These are phyloP conservation scores for Brienomyrus brachyistius DNA, from an alignment of 2,113 vertebrate genomes.

Conservation along the genomic window DNA sequence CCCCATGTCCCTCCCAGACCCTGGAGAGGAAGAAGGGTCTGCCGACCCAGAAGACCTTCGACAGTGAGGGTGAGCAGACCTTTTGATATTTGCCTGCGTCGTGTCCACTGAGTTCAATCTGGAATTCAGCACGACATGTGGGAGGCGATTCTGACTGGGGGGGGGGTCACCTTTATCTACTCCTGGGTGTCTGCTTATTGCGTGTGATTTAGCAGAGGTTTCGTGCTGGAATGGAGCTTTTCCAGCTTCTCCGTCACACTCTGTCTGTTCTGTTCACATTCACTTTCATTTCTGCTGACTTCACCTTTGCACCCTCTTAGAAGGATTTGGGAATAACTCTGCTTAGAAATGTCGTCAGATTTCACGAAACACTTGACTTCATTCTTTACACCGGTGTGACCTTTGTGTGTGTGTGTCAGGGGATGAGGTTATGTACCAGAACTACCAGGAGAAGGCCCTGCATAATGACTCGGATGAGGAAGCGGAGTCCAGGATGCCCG, in stretches of 20 bases:
- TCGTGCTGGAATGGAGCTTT: neutral
- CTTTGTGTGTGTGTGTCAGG: constrained; percentile 52
- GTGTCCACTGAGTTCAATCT: neutral
- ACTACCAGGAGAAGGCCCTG: constrained; percentile 93
- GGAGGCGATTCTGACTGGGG: neutral
- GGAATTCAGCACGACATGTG: neutral
- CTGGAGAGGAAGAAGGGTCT: constrained; percentile 69
- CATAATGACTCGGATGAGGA: constrained; percentile 93
- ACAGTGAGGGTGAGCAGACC: constrained; percentile 81
- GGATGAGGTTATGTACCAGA: constrained; percentile 89
- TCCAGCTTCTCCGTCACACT: neutral
- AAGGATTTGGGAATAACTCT: neutral
- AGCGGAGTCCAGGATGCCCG: constrained; percentile 63
- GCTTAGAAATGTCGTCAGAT: neutral
- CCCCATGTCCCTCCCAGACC: constrained; percentile 41
- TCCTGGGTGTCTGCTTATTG: neutral
- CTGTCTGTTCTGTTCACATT: neutral
- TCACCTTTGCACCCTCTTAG: neutral
- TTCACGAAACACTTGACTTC: neutral
- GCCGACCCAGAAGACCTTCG: constrained; percentile 78
- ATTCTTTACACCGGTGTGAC: neutral
- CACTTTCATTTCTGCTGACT: neutral
- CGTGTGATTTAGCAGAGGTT: neutral
- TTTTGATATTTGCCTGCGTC: neutral
- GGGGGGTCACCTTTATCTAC: neutral